These are phyloP conservation scores for Xestia c-nigrum DNA, from an alignment of 2,888 invertebrate species.

Conservation along the genomic window DNA sequence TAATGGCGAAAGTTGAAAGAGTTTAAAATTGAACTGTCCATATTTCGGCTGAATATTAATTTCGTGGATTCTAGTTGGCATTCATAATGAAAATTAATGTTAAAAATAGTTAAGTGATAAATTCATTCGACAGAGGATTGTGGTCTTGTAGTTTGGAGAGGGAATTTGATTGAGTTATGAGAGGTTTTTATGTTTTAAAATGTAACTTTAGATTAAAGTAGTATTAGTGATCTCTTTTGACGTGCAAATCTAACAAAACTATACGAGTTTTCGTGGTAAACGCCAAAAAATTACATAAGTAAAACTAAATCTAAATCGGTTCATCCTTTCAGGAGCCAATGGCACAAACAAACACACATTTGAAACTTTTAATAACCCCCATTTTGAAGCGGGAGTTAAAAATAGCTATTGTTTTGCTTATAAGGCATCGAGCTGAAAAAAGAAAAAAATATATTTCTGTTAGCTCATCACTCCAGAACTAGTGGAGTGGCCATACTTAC, in stretches of 20 bases:
- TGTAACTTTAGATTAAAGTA: too few relatives aligned
- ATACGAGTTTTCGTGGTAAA: not conserved
- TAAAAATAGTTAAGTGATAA: slow-evolving; percentile 55
- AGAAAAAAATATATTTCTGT: too few relatives aligned
- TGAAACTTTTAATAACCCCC: too few relatives aligned
- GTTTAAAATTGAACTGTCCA: slow-evolving; percentile 84
- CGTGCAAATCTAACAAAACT: not conserved
- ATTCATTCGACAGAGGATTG: slow-evolving; percentile 36
- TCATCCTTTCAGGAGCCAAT: too few relatives aligned
- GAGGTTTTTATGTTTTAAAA: slow-evolving; percentile 6
- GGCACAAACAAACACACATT: too few relatives aligned
- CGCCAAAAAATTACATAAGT: not conserved
- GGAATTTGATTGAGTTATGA: slow-evolving; percentile 10
- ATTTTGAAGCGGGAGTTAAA: too few relatives aligned
- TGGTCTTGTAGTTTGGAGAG: slow-evolving; percentile 7
- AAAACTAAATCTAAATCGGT: too few relatives aligned
- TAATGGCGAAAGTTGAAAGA: slow-evolving; percentile 85
- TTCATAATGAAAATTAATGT: slow-evolving; percentile 73
- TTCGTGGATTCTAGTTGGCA: slow-evolving; percentile 76
- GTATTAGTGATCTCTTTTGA: not conserved
- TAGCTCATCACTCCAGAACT: too few relatives aligned
- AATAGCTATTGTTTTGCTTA: too few relatives aligned
- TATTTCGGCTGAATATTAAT: slow-evolving; percentile 83
- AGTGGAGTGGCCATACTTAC: too few relatives aligned
- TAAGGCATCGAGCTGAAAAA: too few relatives aligned